phyloP scores from a whole-genome alignment of 1,140 invertebrate genomes.

The Hermetia illucens region DNA sequence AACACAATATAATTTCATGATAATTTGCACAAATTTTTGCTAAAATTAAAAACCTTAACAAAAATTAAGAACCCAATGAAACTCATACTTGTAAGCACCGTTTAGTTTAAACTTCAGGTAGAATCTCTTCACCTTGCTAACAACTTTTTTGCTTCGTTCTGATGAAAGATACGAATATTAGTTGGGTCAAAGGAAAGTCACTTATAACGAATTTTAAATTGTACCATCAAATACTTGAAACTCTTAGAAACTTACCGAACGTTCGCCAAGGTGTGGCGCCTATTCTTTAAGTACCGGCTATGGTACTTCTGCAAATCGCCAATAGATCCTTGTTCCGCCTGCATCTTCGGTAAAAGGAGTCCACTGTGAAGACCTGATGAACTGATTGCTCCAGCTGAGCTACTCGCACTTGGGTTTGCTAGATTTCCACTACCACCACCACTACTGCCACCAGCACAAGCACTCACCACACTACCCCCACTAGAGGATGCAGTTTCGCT shows the following conservation, averaged over 20 bases:
- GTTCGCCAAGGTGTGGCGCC: slow-evolving; percentile 71
- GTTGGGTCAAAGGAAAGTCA: no score
- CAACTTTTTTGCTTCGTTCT: no score
- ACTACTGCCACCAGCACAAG: slow-evolving; percentile 1
- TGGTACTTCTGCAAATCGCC: slow-evolving; percentile 75
- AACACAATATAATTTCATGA: no score
- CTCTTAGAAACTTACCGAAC: slow-evolving; percentile 83
- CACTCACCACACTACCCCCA: slow-evolving; percentile 7
- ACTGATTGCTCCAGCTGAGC: slow-evolving; percentile 27
- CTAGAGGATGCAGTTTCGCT: slow-evolving; percentile 10
- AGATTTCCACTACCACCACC: slow-evolving; percentile 10
- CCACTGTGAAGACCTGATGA: slow-evolving; percentile 20
- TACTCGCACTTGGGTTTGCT: slow-evolving; percentile 25
- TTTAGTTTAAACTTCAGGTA: no score
- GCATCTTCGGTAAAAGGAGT: slow-evolving; percentile 50
- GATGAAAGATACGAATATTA: no score
- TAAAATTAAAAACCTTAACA: no score
- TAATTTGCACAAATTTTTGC: no score
- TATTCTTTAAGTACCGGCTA: slow-evolving; percentile 62
- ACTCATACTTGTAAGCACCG: no score
- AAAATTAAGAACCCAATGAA: no score
- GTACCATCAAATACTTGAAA: no score
- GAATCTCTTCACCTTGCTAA: no score
- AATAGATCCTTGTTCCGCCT: slow-evolving; percentile 76
- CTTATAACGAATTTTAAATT: no score